These are phyloP conservation scores for Echinometra lucunter DNA, from an alignment of 53 echinoderm and acorn worm species.

Conservation along the genomic window DNA sequence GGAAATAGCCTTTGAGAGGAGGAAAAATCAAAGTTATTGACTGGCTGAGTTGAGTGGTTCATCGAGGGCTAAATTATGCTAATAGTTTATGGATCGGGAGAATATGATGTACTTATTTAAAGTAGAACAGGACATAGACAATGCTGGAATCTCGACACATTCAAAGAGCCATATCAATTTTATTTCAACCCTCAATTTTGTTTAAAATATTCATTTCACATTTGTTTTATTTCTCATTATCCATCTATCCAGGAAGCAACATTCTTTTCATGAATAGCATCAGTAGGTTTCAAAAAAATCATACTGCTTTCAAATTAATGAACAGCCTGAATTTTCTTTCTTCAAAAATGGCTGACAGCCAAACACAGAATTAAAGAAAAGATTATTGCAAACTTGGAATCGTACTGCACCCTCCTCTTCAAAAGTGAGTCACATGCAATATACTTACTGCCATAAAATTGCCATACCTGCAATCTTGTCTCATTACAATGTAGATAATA, in stretches of 20 bases:
- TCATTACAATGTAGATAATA: too few relatives aligned
- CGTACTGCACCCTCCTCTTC: too few relatives aligned
- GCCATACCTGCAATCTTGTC: too few relatives aligned
- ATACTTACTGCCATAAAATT: background rate
- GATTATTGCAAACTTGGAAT: too few relatives aligned
- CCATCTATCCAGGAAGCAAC: background rate
- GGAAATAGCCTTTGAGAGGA: background rate
- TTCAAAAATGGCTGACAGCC: too few relatives aligned
- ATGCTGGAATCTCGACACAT: background rate
- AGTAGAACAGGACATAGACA: background rate
- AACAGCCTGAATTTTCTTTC: too few relatives aligned
- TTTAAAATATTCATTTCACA: background rate
- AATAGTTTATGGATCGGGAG: background rate
- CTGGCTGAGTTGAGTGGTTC: background rate
- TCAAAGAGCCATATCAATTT: background rate
- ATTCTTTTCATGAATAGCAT: background rate
- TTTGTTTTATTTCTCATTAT: background rate
- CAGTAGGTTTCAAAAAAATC: too few relatives aligned
- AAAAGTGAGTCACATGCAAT: background rate
- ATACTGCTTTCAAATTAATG: too few relatives aligned
- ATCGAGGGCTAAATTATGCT: background rate
- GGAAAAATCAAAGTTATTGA: conserved; percentile 36
- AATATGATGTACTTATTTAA: conserved; percentile 1
- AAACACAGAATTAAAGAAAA: too few relatives aligned
- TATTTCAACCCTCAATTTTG: background rate